Evolutionary conservation across 2,113 vertebrate genomes (phyloP).

Genomic region (Uria lomvia): DNA sequence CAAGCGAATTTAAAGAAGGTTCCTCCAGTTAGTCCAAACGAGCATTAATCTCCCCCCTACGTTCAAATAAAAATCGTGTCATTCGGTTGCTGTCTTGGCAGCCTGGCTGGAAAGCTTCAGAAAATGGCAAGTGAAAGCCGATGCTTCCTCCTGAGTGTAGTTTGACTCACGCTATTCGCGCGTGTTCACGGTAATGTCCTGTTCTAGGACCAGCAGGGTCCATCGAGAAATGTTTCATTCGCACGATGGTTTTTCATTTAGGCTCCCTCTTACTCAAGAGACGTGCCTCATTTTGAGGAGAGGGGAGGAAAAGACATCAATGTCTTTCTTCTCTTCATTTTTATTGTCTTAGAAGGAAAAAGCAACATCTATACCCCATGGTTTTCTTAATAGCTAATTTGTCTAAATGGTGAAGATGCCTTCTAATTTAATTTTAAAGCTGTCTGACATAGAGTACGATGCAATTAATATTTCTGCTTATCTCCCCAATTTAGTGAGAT

Average conservation of each 20-base stretch:
- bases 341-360: background rate
- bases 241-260: background rate
- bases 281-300: background rate
- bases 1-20: background rate
- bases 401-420: background rate
- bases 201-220: background rate
- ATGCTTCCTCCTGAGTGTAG: background rate
- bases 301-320: background rate
- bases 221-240: background rate
- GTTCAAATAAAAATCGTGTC: background rate
- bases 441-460: background rate
- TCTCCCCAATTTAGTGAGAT: background rate
- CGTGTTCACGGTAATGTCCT: background rate
- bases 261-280: background rate
- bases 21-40: background rate
- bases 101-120: background rate
- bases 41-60: background rate
- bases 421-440: background rate
- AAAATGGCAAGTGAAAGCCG: background rate
- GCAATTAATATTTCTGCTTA: background rate
- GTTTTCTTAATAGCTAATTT: background rate
- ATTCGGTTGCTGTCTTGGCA: background rate
- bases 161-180: background rate
- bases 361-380: background rate
- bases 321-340: background rate